A percentile compares a stretch with the other conserved stretches of the same genome.
Evolutionary conservation across 2,113 vertebrate genomes (phyloP).

Genomic region (Bos javanicus): DNA sequence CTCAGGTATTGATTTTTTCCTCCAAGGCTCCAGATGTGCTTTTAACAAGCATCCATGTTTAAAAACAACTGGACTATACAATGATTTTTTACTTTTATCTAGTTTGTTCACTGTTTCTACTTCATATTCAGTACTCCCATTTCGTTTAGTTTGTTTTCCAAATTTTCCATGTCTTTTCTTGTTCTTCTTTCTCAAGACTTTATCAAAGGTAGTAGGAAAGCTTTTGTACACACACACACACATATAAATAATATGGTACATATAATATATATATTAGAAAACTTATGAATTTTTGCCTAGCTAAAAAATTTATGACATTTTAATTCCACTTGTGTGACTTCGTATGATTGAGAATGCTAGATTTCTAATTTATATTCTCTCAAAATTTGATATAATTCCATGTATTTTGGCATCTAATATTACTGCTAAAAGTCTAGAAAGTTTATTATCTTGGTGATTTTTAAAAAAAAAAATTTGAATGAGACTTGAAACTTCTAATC

Average conservation of each 20-base stretch:
- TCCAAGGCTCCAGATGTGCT: background rate
- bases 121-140: background rate
- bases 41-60: background rate
- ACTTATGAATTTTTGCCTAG: background rate
- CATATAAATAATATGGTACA: background rate
- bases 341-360: background rate
- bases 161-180: background rate
- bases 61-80: background rate
- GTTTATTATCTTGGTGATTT: background rate
- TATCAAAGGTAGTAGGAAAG: background rate
- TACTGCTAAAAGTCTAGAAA: background rate
- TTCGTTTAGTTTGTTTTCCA: background rate
- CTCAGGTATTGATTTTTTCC: background rate
- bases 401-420: background rate
- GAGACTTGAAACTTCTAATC: background rate
- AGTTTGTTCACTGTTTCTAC: background rate
- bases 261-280: background rate
- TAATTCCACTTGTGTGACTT: background rate
- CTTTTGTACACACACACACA: background rate
- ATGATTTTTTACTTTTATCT: background rate
- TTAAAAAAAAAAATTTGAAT: background rate
- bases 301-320: background rate
- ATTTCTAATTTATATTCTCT: background rate
- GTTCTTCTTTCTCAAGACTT: background rate
- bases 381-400: background rate